Conservation (phyloP, 2,797 vertebrate genomes). For the Emys orbicularis region DNA sequence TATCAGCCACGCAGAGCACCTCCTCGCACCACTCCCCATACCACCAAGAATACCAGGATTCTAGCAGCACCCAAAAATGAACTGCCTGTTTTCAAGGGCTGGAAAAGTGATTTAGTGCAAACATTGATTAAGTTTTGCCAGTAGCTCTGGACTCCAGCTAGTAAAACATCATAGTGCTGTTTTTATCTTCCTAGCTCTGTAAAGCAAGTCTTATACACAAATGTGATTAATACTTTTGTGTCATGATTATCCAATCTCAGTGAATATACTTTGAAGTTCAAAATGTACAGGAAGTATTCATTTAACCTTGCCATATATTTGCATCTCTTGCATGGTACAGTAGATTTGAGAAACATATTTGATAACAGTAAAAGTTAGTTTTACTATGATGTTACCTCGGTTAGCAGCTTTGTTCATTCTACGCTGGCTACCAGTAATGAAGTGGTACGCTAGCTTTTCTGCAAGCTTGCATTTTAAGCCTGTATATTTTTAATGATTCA, state of each 20-base stretch:
- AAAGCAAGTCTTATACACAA: neutral
- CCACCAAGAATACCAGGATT: neutral
- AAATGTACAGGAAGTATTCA: neutral
- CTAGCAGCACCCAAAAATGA: neutral
- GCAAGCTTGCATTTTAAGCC: constrained; percentile 43
- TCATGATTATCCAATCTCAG: neutral
- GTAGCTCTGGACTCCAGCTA: neutral
- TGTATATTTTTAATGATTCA: constrained; percentile 15
- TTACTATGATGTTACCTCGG: rapidly evolving
- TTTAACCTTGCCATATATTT: neutral
- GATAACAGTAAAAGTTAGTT: neutral
- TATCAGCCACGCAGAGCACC: neutral
- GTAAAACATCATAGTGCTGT: neutral
- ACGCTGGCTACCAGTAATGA: neutral
- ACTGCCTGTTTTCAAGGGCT: neutral
- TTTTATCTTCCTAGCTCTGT: neutral
- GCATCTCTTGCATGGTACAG: neutral
- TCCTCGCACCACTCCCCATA: neutral
- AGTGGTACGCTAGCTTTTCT: neutral
- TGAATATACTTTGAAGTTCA: neutral
- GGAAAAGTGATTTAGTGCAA: neutral
- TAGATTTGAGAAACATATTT: neutral
- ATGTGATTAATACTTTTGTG: neutral
- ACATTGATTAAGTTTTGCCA: neutral
- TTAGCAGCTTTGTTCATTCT: neutral